Evolutionary conservation across 2,113 vertebrate genomes (phyloP).

Genomic region (Beaufortia kweichowensis): DNA sequence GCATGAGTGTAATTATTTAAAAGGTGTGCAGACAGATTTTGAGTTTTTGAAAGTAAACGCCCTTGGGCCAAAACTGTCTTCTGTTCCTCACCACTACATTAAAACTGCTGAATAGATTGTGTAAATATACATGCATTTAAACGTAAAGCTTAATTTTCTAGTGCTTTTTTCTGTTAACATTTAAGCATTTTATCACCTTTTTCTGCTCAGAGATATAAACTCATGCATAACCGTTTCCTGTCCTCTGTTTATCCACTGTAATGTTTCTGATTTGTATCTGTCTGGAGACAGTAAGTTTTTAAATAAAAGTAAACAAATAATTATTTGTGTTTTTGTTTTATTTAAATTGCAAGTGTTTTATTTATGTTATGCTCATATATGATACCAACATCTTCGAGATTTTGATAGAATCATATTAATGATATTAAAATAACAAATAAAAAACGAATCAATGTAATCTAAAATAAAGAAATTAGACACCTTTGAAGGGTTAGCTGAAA

Average conservation of each 20-base stretch:
- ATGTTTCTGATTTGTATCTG: constrained; percentile 99
- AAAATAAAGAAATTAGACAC: too few relatives aligned
- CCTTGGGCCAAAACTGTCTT: constrained; percentile 77
- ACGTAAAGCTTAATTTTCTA: constrained; percentile 89
- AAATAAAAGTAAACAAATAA: constrained; percentile 99
- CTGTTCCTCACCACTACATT: constrained; percentile 98
- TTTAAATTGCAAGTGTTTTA: constrained; percentile 20
- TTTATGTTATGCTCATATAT: too few relatives aligned
- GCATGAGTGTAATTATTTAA: constrained; percentile 48
- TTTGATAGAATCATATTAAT: not conserved
- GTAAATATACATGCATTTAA: constrained; percentile 82
- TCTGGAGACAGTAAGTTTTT: constrained; percentile 99
- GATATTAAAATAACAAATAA: too few relatives aligned
- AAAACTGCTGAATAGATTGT: constrained; percentile 97
- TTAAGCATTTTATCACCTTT: constrained; percentile 85
- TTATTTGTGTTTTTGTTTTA: constrained; percentile 62
- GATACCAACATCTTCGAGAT: too few relatives aligned
- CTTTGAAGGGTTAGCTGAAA: too few relatives aligned
- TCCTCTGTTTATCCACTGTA: constrained; percentile 97
- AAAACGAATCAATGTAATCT: too few relatives aligned
- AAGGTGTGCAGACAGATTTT: constrained; percentile 29
- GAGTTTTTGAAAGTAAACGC: constrained; percentile 34
- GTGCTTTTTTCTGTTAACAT: constrained; percentile 84
- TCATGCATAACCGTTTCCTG: constrained; percentile 83
- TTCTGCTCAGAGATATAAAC: constrained; percentile 77